Base-by-base conservation (phyloP, 2,797 vertebrate species). In the Paguma larvata region DNA sequence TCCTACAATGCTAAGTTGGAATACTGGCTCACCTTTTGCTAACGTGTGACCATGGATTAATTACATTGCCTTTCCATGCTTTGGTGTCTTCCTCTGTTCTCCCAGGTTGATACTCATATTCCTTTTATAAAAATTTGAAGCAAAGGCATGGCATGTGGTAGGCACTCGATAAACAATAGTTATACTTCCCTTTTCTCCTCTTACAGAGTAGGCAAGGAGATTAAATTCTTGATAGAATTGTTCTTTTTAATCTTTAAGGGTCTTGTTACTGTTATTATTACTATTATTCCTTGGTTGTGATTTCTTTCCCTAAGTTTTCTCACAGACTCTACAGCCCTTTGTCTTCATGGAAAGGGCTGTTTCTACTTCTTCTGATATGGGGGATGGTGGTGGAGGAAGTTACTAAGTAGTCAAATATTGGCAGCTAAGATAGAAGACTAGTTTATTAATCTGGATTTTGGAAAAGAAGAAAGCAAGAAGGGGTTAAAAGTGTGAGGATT, bases 391-490 rank as follows among this genome's bases (percentile, higher is more conserved):
- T 53, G 3, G 44, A 65, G 5, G 25, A 86, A 84, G 67, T 96
- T 85, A 67, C 32, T 67, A 96, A 88, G 67, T 21, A 91, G 63
- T 62, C 44, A 84, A 79, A 85, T 72, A 62, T 30, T 86, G 46
- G 72, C 75, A 84, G 38, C 53, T 88, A 30, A 82, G 15, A 88
- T 67, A 90, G 59, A 95, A 92, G 70, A 91, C 46, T 51, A 68
- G n/a, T 34, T 86, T 34, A 80, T 89, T 83, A 44, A 86, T 89
- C 65, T 53, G 23, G n/a, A 38, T 53, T 86, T 86, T 59, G 30
- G 68, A 80, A 95, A 95, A 93, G n/a, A 18, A 63, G 84, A 85
- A 93, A 46, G 63, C 84, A 95, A 65, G 72, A 95, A 97, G 65
- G 67, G 44, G 83, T 93, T 80, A 46, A 84, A 78, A 75, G 38